Evolutionary conservation across 1,140 invertebrate genomes (phyloP), one percentile per base, ranked within the genome.

Genomic region (Drosophila mojavensis): DNA sequence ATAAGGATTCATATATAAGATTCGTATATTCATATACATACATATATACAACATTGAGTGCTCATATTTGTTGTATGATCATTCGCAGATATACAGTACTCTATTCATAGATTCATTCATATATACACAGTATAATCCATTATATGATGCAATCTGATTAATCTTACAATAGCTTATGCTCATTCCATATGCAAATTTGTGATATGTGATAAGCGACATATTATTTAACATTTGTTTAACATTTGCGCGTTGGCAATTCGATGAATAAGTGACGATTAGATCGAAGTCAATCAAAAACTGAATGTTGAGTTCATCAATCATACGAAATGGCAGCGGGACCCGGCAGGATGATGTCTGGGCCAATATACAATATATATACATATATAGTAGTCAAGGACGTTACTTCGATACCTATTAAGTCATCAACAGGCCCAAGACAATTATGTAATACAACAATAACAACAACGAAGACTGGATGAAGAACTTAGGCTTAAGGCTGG

Each of bases 391-490:
- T 60, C 62, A 66, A 74, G 71, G 50, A 26, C 51, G 36, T 51
- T 45, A 62, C 58, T 61, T 51, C 63, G 70, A 68, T 65, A 24
- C 41, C 56, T 71, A 78, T 78, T 78, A 66, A 78, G 73, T 75
- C 73, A 78, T 78, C 73, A 58, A 75, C 69, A 73, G 69, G 58
- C 39, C 75, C 26, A 47, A 61, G 30, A 55, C 50, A 75, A 65
- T 75, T 78, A 75, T 75, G 64, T 77, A 74, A 75, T 66, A 47
- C 45, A 70, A n/a, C 30, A 54, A 20, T 6, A 61, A 43, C 10
- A 60, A 33, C 13, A 20, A 41, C 9, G 58, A 54, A 17, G 17
- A 47, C n/a, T 17, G 9, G 43, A 47, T 47, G 43, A 17, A 15
- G 43, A 5, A 47, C 6, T 17, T 15, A 17, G 17, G 15, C n/a